Evolutionary conservation across 1,140 invertebrate genomes (phyloP), one percentile per base, ranked within the genome.

Genomic region (Asobara japonica): DNA sequence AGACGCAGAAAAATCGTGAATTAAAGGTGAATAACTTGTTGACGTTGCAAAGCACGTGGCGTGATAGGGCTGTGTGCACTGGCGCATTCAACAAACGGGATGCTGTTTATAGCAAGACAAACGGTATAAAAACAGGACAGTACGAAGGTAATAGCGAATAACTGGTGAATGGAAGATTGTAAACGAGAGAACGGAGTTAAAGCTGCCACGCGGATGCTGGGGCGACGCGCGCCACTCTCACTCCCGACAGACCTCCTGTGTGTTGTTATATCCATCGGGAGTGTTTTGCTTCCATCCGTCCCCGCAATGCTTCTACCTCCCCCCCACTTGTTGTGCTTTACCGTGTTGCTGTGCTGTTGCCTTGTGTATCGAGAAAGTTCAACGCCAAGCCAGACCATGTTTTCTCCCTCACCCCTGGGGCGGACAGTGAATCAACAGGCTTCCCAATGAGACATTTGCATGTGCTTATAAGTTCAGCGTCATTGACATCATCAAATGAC

Each of bases 251-350:
- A 18, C 56, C 36, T 0, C 36, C 25, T 20, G 64, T 69, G 74
- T 69, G 74, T 69, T 73, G 80, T 74, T 81, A 80, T 79, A 80
- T 82, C 78, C 79, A 79, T 81, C 79, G 80, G 71, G 60, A 62
- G 60, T 27, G 60, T 62, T 45, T 45, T 29, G 79, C 75, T 77
- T 80, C 76, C 74, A 80, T 79, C 79, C 73, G 22, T 56, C 51
- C 78, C 75, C 73, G 76, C 76, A 73, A 76, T 78, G 74, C 75
- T 78, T 65, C 81, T 71, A 76, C 81, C 82, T 74, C 81, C 72
- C 82, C 74, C 80, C 83, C 83, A 84, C 83, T 85, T 85, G 83
- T 85, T 85, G 83, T 85, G 83, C 83, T 82, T 80, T 62, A 81
- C 80, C 69, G 77, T 83, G 78, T 82, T 82, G 79, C 81, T 82